phyloP scores from a whole-genome alignment of 2,113 vertebrate species.

The Oreocharis arfaki region DNA sequence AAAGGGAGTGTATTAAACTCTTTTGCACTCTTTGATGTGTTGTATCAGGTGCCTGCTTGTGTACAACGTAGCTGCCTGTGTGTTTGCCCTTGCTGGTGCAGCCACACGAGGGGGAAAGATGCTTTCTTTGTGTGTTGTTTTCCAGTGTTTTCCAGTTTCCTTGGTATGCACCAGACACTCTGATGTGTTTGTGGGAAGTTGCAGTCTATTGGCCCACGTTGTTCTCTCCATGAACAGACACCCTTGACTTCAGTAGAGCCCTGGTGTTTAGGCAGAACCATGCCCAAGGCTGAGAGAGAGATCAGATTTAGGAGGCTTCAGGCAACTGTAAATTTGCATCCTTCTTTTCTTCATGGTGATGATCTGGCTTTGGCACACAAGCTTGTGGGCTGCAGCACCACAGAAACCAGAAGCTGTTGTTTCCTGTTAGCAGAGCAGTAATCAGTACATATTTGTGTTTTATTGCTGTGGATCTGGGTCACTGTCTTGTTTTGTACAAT shows the following conservation, averaged over 20 bases:
- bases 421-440: not conserved
- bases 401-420: not conserved
- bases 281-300: not conserved
- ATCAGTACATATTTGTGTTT: not conserved
- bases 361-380: not conserved
- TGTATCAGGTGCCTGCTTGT: not conserved
- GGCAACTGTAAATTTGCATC: not conserved
- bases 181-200: not conserved
- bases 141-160: not conserved
- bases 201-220: rapidly evolving
- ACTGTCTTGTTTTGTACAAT: conserved; percentile 47
- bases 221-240: not conserved
- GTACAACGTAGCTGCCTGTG: not conserved
- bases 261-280: not conserved
- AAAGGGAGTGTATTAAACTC: not conserved
- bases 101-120: not conserved
- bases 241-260: not conserved
- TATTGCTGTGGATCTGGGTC: conserved; percentile 1
- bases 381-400: not conserved
- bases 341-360: not conserved
- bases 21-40: not conserved
- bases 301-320: not conserved
- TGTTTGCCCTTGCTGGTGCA: not conserved
- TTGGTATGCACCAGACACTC: not conserved
- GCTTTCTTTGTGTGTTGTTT: not conserved